Evolutionary conservation across 2,797 vertebrate genomes (phyloP).

Genomic region (Chelon auratus): DNA sequence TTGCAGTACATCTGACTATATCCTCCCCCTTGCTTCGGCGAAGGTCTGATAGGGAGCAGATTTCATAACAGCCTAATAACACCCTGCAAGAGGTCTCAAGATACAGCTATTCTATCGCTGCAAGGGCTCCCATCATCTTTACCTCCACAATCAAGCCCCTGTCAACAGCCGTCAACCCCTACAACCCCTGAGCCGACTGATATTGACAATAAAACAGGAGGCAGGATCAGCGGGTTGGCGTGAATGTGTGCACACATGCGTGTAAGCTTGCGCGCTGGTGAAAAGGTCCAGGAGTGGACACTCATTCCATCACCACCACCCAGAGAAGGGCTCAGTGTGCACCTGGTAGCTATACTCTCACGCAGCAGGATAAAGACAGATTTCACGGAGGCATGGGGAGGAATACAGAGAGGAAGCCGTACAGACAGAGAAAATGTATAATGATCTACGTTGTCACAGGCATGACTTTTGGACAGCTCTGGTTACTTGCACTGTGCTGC

Average conservation of each 20-base stretch:
- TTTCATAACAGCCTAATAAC: constrained; percentile 78
- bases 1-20: constrained; percentile 48
- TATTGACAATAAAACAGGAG: constrained; percentile 80
- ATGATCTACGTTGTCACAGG: constrained; percentile 73
- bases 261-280: constrained; percentile 42
- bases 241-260: constrained; percentile 57
- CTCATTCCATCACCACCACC: constrained; percentile 33
- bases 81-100: constrained; percentile 73
- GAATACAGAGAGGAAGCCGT: constrained; percentile 67
- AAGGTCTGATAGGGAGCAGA: constrained; percentile 72
- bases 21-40: constrained; percentile 47
- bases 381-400: constrained; percentile 61
- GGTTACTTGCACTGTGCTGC: constrained; percentile 60
- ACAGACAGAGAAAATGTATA: constrained; percentile 69
- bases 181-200: constrained; percentile 64
- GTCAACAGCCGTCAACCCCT: constrained; percentile 73
- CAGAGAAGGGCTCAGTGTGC: constrained; percentile 44
- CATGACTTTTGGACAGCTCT: constrained; percentile 74
- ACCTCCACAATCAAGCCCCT: constrained; percentile 69
- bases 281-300: constrained; percentile 60
- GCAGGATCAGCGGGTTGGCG: constrained; percentile 52
- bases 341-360: constrained; percentile 50
- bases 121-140: constrained; percentile 75
- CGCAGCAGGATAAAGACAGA: constrained; percentile 57
- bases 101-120: constrained; percentile 73